These are phyloP conservation scores for Dicentrarchus labrax DNA, from an alignment of 2,113 vertebrate genomes.

Conservation along the genomic window DNA sequence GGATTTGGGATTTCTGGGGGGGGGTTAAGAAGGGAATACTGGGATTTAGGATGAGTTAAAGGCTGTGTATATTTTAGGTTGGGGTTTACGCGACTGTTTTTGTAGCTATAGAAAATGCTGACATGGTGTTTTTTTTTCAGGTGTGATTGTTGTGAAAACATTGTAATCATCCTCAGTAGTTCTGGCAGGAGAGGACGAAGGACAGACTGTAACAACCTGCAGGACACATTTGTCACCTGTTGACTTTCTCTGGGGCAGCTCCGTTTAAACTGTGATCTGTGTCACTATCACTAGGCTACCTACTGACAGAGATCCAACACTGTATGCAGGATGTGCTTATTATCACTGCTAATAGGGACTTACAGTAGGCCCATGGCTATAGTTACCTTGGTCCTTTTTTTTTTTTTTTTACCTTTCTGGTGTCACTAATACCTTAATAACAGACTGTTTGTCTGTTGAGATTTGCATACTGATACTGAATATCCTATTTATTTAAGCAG, in stretches of 20 bases:
- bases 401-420: background rate
- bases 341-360: background rate
- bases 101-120: slow-evolving; percentile 61
- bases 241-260: background rate
- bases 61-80: background rate
- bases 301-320: background rate
- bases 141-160: slow-evolving; percentile 80
- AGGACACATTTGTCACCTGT: slow-evolving; percentile 36
- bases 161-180: slow-evolving; percentile 48
- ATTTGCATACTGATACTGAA: background rate
- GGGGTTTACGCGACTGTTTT: background rate
- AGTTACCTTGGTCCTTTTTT: background rate
- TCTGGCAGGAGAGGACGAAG: background rate
- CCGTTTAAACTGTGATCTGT: background rate
- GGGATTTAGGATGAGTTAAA: background rate
- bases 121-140: slow-evolving; percentile 50
- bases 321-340: background rate
- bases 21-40: background rate
- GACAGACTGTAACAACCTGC: slow-evolving; percentile 58
- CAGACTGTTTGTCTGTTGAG: background rate
- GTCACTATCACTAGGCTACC: background rate
- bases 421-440: no score
- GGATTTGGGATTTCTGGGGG: no score
- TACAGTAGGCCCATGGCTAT: background rate
- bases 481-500: no score